These are phyloP conservation scores for Actinernus sp. DNA, from an alignment of 92 coral and sea anemone genomes.

Conservation along the genomic window DNA sequence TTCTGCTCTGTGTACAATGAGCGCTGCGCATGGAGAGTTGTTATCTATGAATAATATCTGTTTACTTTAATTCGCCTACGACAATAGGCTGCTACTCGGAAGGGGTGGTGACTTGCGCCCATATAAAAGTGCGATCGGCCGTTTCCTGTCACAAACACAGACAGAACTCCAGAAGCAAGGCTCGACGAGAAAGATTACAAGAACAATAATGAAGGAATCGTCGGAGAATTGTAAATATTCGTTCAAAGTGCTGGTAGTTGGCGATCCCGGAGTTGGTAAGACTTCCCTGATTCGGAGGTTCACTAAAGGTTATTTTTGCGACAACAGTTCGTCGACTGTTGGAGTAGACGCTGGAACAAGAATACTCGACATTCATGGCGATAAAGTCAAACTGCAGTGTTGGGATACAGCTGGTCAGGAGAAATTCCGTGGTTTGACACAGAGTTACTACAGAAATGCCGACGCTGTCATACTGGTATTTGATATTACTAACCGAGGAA, in stretches of 20 bases:
- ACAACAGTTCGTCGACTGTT: conserved; percentile 88
- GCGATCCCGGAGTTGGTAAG: conserved; percentile 97
- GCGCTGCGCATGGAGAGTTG: no score
- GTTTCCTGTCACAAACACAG: conserved; percentile 2
- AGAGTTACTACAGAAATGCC: conserved; percentile 95
- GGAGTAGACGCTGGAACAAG: conserved; percentile 94
- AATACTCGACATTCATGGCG: conserved; percentile 91
- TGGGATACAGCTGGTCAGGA: conserved; percentile 99
- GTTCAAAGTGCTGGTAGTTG: conserved; percentile 91
- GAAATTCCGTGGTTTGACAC: conserved; percentile 87
- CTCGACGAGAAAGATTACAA: no score
- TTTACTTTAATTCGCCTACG: neutral
- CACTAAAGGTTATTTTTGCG: conserved; percentile 95
- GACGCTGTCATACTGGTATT: conserved; percentile 98
- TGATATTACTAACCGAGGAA: conserved; percentile 94
- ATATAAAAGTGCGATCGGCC: neutral
- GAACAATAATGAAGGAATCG: conserved; percentile 42
- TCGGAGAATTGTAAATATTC: conserved; percentile 79
- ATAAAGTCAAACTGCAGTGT: conserved; percentile 93
- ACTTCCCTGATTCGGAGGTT: conserved; percentile 96
- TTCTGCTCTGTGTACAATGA: no score
- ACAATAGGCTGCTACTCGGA: neutral
- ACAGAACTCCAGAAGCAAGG: no score
- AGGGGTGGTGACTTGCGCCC: neutral
- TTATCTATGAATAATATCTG: neutral